Evolutionary conservation across 2,113 vertebrate species (phyloP).

Genomic region (Myanophis thanlyinensis): DNA sequence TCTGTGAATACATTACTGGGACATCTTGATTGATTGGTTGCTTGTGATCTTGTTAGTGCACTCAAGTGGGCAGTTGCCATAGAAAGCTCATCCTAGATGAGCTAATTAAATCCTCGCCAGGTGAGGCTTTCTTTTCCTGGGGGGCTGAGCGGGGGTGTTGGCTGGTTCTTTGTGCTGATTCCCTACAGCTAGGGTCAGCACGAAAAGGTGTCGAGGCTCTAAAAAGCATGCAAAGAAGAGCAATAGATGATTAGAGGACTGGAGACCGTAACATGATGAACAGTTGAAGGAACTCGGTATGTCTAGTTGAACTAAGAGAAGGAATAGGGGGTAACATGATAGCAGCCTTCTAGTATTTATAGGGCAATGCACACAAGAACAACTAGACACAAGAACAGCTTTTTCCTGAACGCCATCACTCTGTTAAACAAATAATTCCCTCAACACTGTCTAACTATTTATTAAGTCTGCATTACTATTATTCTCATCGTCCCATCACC

Average conservation of each 20-base stretch:
- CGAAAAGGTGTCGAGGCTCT: background rate
- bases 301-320: background rate
- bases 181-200: background rate
- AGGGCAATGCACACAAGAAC: too few species aligned
- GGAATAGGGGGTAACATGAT: background rate
- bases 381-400: too few species aligned
- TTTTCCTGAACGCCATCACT: too few species aligned
- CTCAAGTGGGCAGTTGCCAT: background rate
- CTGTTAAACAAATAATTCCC: too few species aligned
- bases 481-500: too few species aligned
- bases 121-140: background rate
- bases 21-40: background rate
- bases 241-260: background rate
- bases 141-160: background rate
- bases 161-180: background rate
- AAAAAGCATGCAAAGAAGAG: background rate
- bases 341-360: too few species aligned
- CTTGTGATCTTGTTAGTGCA: background rate
- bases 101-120: background rate
- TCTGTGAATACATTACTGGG: background rate
- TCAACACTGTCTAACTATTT: too few species aligned
- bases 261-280: background rate
- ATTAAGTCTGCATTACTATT: too few species aligned
- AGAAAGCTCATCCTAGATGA: background rate
- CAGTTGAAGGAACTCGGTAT: background rate